Evolutionary conservation across 2,113 vertebrate species (phyloP), one percentile per base, ranked within the genome.

Genomic region (Archilochus colubris): DNA sequence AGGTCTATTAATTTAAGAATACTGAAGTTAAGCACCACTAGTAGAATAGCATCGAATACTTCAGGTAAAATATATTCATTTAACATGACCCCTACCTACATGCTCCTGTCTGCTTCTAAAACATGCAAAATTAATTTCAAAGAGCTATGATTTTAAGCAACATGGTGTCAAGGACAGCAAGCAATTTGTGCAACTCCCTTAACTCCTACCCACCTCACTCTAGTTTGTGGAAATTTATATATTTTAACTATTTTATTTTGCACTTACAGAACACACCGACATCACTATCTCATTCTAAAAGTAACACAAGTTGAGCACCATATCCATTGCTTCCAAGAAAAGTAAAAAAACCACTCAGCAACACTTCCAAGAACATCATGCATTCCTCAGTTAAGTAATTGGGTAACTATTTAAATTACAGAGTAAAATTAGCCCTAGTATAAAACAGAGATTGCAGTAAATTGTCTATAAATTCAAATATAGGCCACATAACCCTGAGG

Each of bases 381-480:
- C 84, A 96, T 75, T 91, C 66, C 94, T 91, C 81, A 61, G 54
- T 90, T 92, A 95, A 97, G 95, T 94, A 67, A 75, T 16, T 80
- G 73, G 59, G 67, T 50, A 95, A 67, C 21, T 43, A 79, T 89
- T 96, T 92, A 93, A 97, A 96, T 97, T 91, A 89, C 62, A 92
- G 75, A 68, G 59, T 44, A 86, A 95, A 96, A 94, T 91, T 95
- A 97, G 70, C 75, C 58, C 88, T 91, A 80, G 73, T 92, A 85
- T 77, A 86, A 89, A 86, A 70, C 31, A 69, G 69, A 79, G 36
- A 68, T 10, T 38, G 28, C 91, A 58, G 89, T 88, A 95, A 97
- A 95, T 79, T 95, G 43, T n/a, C 81, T 96, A 83, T 93, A 96
- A 94, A 97, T 89, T 94, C 81, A 92, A 96, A 96, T 89, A 78